phyloP scores from a whole-genome alignment of 2,113 vertebrate genomes.

The Dolichotis patagonum region DNA sequence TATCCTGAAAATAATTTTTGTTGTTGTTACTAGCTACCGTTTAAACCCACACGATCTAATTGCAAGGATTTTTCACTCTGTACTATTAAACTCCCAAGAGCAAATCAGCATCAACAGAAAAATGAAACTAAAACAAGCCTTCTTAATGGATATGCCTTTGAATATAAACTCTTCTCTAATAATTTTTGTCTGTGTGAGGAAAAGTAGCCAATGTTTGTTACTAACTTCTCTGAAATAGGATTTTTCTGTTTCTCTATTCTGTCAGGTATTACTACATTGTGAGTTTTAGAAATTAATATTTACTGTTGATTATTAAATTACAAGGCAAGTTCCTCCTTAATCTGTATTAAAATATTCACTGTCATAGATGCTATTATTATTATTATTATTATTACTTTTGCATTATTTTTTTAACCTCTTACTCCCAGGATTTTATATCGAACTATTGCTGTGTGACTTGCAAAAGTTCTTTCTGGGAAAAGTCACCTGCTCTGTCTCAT shows the following conservation, averaged over 20 bases:
- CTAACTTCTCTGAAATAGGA: background rate
- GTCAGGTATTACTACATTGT: background rate
- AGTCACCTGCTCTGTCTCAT: accelerated
- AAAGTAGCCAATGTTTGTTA: background rate
- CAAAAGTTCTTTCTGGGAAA: background rate
- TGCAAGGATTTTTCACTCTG: background rate
- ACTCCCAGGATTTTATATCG: background rate
- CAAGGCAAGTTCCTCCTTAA: background rate
- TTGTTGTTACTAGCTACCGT: background rate
- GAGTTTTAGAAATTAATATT: background rate
- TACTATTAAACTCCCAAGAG: background rate
- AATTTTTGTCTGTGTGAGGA: background rate
- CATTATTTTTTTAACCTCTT: background rate
- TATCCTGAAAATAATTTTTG: background rate
- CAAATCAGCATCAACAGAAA: background rate
- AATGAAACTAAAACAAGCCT: background rate
- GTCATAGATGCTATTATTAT: background rate
- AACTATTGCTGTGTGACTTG: background rate
- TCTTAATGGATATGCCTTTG: background rate
- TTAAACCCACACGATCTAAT: background rate
- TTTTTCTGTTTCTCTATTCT: background rate
- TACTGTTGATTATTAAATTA: background rate
- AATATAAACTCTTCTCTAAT: background rate
- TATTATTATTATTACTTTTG: too few species aligned
- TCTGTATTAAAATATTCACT: background rate